Evolutionary conservation across 2,888 invertebrate genomes (phyloP).

Genomic region (Venusia cambrica): DNA sequence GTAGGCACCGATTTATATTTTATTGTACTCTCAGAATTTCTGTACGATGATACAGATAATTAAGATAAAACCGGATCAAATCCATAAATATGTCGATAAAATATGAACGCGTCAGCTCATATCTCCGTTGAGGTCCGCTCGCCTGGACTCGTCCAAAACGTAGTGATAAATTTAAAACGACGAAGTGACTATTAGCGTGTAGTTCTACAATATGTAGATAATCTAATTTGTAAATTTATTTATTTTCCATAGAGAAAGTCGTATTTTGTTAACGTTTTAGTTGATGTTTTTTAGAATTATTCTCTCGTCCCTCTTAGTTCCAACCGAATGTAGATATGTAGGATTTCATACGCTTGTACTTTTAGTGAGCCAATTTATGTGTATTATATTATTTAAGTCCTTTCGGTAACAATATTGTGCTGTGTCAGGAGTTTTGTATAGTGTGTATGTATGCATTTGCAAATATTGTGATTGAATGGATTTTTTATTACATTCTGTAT

Average conservation of each 20-base stretch:
- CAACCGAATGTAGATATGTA: constrained; percentile 75
- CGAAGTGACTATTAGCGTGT: constrained; percentile 73
- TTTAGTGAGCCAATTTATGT: constrained; percentile 75
- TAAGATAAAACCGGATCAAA: constrained; percentile 33
- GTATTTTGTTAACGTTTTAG: constrained; percentile 82
- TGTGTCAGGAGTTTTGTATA: constrained; percentile 56
- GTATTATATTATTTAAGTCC: constrained; percentile 68
- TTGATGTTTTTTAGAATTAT: constrained; percentile 69
- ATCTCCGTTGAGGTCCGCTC: constrained; percentile 41
- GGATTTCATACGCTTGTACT: constrained; percentile 79
- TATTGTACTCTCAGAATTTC: constrained; percentile 19
- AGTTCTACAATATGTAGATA: constrained; percentile 73
- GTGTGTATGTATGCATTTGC: constrained; percentile 52
- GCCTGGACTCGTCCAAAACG: constrained; percentile 49
- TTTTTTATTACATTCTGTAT: constrained; percentile 58
- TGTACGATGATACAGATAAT: constrained; percentile 29
- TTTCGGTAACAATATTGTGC: constrained; percentile 61
- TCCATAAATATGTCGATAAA: constrained; percentile 19
- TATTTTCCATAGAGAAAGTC: constrained; percentile 80
- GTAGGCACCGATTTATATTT: too few species aligned
- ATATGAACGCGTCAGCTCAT: constrained; percentile 8
- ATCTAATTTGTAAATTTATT: constrained; percentile 80
- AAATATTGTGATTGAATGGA: constrained; percentile 64
- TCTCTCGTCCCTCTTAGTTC: constrained; percentile 70
- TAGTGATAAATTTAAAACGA: constrained; percentile 68